A percentile compares a stretch with the other conserved stretches of the same genome.
phyloP scores from a whole-genome alignment of 1,140 invertebrate genomes.

The Solenopsis invicta region DNA sequence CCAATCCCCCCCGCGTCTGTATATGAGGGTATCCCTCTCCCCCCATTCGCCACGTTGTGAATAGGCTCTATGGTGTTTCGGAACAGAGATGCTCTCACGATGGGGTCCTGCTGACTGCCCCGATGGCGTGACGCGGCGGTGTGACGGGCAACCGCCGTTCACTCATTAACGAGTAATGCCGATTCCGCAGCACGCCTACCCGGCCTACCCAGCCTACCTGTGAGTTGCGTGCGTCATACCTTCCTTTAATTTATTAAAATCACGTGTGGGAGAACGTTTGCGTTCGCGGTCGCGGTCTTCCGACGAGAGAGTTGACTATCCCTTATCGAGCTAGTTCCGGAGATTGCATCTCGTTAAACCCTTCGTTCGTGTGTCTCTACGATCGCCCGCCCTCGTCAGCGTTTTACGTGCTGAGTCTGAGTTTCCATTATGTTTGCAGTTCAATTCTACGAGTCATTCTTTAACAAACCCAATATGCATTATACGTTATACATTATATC shows the following conservation, averaged over 20 bases:
- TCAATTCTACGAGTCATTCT: slow-evolving; percentile 21
- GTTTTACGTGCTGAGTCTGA: slow-evolving; percentile 20
- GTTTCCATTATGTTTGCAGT: slow-evolving; percentile 1
- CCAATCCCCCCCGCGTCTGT: slow-evolving; percentile 50
- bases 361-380: slow-evolving; percentile 16
- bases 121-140: slow-evolving; percentile 76
- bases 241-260: slow-evolving; percentile 69
- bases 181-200: slow-evolving; percentile 66
- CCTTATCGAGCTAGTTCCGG: slow-evolving; percentile 60
- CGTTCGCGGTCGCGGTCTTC: not conserved
- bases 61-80: slow-evolving; percentile 75
- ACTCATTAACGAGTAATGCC: slow-evolving; percentile 73
- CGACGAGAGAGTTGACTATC: slow-evolving; percentile 1
- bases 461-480: not conserved
- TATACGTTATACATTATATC: not conserved
- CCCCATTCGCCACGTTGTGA: slow-evolving; percentile 53
- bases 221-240: slow-evolving; percentile 54
- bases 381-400: slow-evolving; percentile 15
- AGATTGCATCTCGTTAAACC: slow-evolving; percentile 51
- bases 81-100: slow-evolving; percentile 82
- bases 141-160: slow-evolving; percentile 73
- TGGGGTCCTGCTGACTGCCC: slow-evolving; percentile 74
- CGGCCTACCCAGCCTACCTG: slow-evolving; percentile 69
- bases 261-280: slow-evolving; percentile 42
- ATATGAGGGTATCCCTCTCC: slow-evolving; percentile 69